phyloP scores from a whole-genome alignment of 2,113 vertebrate genomes.

The Elephas maximus region DNA sequence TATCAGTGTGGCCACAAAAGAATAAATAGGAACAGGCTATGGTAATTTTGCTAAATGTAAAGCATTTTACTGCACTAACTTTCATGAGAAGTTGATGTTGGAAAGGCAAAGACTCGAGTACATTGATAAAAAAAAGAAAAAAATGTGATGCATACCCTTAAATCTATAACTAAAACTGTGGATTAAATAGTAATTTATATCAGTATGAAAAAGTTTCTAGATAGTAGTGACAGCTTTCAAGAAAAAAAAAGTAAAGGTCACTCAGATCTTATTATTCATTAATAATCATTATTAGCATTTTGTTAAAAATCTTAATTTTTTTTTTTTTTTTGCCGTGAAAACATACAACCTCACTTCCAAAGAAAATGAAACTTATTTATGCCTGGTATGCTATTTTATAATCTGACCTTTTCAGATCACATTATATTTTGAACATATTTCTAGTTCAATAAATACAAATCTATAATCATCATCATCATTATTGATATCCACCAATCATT shows the following conservation, averaged over 20 bases:
- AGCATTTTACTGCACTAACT: fast-evolving
- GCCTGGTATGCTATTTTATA: neutral
- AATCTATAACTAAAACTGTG: neutral
- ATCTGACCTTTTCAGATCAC: fast-evolving
- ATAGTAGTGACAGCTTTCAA: neutral
- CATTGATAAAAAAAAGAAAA: neutral
- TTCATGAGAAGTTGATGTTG: neutral
- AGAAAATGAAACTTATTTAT: neutral
- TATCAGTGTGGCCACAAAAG: constrained; percentile 15
- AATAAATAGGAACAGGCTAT: constrained; percentile 63
- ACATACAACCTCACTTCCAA: neutral
- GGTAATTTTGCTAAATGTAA: neutral
- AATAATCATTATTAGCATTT: neutral
- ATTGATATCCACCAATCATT: neutral
- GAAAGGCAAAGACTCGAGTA: neutral
- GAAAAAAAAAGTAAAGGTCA: neutral
- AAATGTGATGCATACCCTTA: neutral
- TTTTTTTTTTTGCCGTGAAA: neutral
- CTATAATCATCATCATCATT: no score
- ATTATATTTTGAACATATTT: neutral
- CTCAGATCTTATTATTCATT: neutral
- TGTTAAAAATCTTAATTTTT: neutral
- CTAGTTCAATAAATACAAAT: neutral
- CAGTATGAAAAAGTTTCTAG: neutral
- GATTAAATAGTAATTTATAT: neutral